Conservation (phyloP, 2,888 invertebrate genomes). For the Trichogramma dendrolimi region DNA sequence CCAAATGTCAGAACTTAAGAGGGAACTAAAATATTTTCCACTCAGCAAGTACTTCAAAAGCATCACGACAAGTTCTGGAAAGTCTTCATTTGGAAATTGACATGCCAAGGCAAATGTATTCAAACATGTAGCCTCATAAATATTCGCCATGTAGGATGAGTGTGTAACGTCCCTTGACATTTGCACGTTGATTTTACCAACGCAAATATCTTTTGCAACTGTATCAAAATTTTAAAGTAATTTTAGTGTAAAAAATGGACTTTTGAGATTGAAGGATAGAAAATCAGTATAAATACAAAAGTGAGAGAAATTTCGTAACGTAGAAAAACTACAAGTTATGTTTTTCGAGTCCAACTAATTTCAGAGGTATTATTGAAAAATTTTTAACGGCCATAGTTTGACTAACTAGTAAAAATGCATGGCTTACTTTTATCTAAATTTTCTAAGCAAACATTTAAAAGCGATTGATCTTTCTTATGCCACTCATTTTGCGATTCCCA, state of each 20-base stretch:
- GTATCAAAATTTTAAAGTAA: neutral
- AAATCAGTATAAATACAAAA: too few species aligned
- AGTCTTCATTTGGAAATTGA: slow-evolving; percentile 35
- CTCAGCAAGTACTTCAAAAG: slow-evolving; percentile 43
- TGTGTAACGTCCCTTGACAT: slow-evolving; percentile 26
- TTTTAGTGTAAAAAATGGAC: too few species aligned
- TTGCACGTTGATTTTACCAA: slow-evolving; percentile 33
- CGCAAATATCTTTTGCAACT: slow-evolving; percentile 39
- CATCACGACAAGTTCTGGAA: slow-evolving; percentile 35
- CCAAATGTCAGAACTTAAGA: slow-evolving; percentile 44
- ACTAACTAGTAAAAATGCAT: neutral
- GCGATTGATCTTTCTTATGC: slow-evolving; percentile 31
- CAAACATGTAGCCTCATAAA: slow-evolving; percentile 43
- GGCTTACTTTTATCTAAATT: slow-evolving; percentile 36
- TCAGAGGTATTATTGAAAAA: neutral
- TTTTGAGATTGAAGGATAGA: too few species aligned
- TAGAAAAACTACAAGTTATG: neutral
- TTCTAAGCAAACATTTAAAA: slow-evolving; percentile 35
- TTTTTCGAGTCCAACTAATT: too few species aligned
- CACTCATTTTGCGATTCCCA: slow-evolving; percentile 33
- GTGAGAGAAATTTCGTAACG: neutral
- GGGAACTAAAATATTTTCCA: slow-evolving; percentile 40
- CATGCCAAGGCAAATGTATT: slow-evolving; percentile 36
- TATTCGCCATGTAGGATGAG: slow-evolving; percentile 23
- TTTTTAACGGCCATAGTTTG: neutral